Percentiles rank a stretch among this genome's conserved stretches.
Evolutionary conservation across 2,113 vertebrate genomes (phyloP).

Genomic region (Kobus ellipsiprymnus): DNA sequence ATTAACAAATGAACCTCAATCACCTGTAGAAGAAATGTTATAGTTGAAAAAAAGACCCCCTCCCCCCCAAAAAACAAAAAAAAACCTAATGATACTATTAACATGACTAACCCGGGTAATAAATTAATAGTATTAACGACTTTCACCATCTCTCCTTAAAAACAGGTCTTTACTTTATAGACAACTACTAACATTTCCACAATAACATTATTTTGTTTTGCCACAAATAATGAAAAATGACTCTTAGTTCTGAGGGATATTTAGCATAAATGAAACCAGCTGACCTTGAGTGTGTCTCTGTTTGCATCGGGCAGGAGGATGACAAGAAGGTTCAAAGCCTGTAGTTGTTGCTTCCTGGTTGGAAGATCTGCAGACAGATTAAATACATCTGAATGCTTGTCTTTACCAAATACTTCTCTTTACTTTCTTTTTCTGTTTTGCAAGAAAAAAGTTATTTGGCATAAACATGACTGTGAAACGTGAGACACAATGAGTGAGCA

Average conservation of each 20-base stretch:
- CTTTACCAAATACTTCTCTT: not conserved
- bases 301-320: constrained; percentile 92
- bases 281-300: constrained; percentile 94
- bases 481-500: not conserved
- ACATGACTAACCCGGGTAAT: not conserved
- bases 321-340: constrained; percentile 95
- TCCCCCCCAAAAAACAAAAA: not conserved
- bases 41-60: not conserved
- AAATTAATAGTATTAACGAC: not conserved
- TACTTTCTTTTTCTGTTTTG: not conserved
- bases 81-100: not conserved
- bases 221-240: constrained; percentile 24
- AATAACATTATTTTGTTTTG: not conserved
- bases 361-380: constrained; percentile 87
- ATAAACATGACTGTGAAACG: not conserved
- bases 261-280: constrained; percentile 36
- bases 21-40: not conserved
- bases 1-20: not conserved
- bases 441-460: constrained; percentile 22
- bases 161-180: not conserved
- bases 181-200: not conserved
- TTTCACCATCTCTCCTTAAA: not conserved
- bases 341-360: constrained; percentile 90
- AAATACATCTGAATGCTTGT: constrained; percentile 25
- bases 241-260: not conserved